Conservation (phyloP, 2,888 invertebrate species). For the Cosmia pyralina region DNA sequence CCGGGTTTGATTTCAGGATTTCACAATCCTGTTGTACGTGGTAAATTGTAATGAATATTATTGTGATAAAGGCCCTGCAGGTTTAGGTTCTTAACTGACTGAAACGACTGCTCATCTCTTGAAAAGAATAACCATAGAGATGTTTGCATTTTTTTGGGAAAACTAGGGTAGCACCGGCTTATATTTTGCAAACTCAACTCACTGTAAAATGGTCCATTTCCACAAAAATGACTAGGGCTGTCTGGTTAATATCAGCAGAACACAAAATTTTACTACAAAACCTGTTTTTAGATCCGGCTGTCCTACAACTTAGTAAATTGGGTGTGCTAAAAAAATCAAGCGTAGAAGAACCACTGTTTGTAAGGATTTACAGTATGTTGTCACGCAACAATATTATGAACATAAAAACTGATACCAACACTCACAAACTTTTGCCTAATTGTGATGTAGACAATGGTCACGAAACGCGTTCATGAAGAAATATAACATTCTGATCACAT, state of each 20-base stretch:
- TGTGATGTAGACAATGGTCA: slow-evolving; percentile 27
- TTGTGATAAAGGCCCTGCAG: background rate
- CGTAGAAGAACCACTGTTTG: slow-evolving; percentile 1
- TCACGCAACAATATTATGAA: background rate
- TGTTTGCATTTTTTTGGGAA: background rate
- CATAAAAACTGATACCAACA: background rate
- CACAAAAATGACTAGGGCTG: background rate
- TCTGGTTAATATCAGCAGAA: slow-evolving; percentile 19
- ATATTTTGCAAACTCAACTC: background rate
- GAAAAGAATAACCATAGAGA: background rate
- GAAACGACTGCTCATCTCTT: background rate
- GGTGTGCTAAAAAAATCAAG: background rate
- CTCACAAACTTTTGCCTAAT: slow-evolving; percentile 2
- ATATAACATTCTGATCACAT: slow-evolving; percentile 17
- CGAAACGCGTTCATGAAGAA: background rate
- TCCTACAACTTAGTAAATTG: slow-evolving; percentile 13
- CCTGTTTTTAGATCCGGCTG: background rate
- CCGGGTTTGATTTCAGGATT: slow-evolving; percentile 39
- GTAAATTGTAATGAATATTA: slow-evolving; percentile 5
- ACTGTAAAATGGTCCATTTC: background rate
- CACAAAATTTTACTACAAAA: background rate
- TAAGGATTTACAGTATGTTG: background rate
- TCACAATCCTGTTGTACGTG: background rate
- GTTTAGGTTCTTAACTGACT: background rate
- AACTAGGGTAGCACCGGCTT: background rate